These are phyloP conservation scores for Enteromius fasciolatus DNA, from an alignment of 2,797 vertebrate genomes.

Conservation along the genomic window DNA sequence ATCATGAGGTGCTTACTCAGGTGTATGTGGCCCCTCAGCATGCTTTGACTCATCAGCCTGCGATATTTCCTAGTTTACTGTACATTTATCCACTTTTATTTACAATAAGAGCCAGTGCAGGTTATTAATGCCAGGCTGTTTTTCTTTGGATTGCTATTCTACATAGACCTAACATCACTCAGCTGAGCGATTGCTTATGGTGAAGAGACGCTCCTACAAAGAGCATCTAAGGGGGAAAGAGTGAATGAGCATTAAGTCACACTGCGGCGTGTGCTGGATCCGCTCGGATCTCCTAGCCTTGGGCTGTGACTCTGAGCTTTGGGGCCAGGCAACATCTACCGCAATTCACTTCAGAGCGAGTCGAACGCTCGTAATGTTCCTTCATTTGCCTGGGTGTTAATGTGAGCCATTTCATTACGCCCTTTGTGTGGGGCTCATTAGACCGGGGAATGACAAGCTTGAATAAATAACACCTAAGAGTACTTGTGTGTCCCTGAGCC, in stretches of 20 bases:
- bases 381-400: conserved; percentile 75
- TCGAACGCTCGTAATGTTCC: conserved; percentile 65
- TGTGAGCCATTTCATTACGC: conserved; percentile 74
- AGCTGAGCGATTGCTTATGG: conserved; percentile 11
- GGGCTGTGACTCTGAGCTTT: conserved; percentile 64
- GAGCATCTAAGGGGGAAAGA: conserved; percentile 56
- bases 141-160: conserved; percentile 8
- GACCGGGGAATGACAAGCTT: conserved; percentile 73
- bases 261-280: conserved; percentile 15
- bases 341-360: conserved; percentile 69
- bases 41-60: conserved; percentile 8
- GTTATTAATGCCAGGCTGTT: neutral
- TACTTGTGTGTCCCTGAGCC: conserved; percentile 65
- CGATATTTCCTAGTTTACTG: neutral
- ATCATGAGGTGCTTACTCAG: conserved; percentile 59
- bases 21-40: conserved; percentile 13
- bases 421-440: conserved; percentile 75
- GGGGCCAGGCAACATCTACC: conserved; percentile 73
- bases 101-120: neutral
- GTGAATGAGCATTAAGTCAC: conserved; percentile 63
- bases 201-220: neutral
- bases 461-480: conserved; percentile 75
- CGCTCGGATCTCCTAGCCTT: conserved; percentile 54
- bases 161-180: conserved; percentile 19
- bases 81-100: neutral